Conservation (phyloP, 2,888 invertebrate genomes). For the Rugalucina vietnamica region DNA sequence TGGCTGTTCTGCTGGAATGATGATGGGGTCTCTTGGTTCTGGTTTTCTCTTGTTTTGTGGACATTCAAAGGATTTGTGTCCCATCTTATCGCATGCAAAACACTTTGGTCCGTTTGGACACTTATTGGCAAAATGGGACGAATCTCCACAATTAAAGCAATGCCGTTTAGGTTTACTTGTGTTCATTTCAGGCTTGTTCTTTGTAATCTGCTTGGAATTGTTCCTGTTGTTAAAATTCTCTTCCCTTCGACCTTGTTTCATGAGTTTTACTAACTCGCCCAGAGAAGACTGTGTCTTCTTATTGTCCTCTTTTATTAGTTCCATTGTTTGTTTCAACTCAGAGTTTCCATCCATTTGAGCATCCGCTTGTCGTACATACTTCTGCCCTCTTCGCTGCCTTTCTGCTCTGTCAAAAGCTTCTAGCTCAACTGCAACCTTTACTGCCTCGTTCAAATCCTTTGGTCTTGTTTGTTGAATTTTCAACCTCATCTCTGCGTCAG, state of each 20-base stretch:
- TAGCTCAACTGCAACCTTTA: not conserved
- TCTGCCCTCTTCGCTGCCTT: not conserved
- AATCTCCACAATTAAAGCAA: not conserved
- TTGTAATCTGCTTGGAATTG: not conserved
- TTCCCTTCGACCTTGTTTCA: not conserved
- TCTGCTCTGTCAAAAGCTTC: slow-evolving; percentile 4
- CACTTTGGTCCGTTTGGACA: not conserved
- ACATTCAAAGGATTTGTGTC: not conserved
- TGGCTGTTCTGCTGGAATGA: not conserved
- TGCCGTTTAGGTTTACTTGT: not conserved
- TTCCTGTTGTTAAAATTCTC: not conserved
- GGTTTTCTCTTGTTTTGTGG: not conserved
- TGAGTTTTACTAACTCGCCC: not conserved
- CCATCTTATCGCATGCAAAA: not conserved
- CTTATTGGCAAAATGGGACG: not conserved
- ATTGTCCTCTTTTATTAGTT: not conserved
- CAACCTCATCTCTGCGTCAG: not conserved
- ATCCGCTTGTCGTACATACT: not conserved
- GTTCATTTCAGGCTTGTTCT: not conserved
- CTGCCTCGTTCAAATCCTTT: slow-evolving; percentile 4
- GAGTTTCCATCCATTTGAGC: not conserved
- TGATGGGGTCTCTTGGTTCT: not conserved
- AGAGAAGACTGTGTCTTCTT: not conserved
- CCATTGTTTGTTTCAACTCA: not conserved
- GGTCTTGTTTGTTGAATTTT: not conserved